A percentile compares a stretch with the other conserved stretches of the same genome.
Conservation (phyloP, 2,113 vertebrate genomes). For the Neodon shergylaensis region DNA sequence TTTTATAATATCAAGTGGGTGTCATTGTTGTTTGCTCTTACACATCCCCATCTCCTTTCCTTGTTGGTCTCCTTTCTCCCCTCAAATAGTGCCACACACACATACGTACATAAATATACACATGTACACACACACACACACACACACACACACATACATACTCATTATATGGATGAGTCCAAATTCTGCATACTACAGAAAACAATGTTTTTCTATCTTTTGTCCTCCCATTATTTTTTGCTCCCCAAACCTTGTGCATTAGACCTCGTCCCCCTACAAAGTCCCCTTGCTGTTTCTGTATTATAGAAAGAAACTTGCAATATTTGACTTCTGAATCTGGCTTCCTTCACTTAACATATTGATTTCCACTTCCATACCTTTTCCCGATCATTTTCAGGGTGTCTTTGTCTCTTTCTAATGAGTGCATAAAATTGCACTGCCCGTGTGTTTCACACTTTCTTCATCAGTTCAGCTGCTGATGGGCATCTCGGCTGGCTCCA, state of each 20-base stretch:
- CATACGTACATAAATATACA: neutral
- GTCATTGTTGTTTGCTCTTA: neutral
- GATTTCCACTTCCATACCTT: neutral
- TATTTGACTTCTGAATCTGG: neutral
- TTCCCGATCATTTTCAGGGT: neutral
- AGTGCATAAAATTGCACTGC: neutral
- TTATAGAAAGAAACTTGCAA: neutral
- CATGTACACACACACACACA: neutral
- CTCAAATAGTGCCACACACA: neutral
- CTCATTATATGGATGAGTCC: no score
- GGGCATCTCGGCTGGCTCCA: neutral
- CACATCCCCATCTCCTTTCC: neutral
- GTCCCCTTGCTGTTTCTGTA: neutral
- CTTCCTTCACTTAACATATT: neutral
- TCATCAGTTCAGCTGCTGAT: neutral
- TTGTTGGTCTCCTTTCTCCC: neutral
- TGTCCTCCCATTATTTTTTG: neutral
- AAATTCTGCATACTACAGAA: neutral
- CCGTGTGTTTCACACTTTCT: neutral
- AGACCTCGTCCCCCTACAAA: neutral
- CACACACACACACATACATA: neutral
- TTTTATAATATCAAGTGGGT: neutral
- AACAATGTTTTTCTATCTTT: neutral
- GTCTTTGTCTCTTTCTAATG: no score
- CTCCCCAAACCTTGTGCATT: neutral